A percentile compares a stretch with the other conserved stretches of the same genome.
Conservation (phyloP, 2,888 invertebrate genomes). For the Tinea trinotella region DNA sequence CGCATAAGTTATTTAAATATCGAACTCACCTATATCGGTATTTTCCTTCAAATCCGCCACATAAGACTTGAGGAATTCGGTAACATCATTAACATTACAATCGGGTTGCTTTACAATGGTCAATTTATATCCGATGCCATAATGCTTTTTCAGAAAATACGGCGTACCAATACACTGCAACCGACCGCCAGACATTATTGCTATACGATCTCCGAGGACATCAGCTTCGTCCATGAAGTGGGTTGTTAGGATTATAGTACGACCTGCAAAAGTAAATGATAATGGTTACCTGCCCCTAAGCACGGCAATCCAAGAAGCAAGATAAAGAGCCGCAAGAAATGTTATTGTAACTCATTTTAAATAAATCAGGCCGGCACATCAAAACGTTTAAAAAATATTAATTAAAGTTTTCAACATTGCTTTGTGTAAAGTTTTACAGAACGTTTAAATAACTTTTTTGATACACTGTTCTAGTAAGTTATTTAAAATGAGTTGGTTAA, state of each 20-base stretch:
- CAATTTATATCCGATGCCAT: slow-evolving; percentile 89
- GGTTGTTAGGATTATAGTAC: slow-evolving; percentile 86
- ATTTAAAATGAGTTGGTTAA: too few relatives aligned
- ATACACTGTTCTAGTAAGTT: too few relatives aligned
- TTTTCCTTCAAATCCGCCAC: slow-evolving; percentile 79
- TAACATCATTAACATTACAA: slow-evolving; percentile 51
- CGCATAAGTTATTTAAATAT: too few relatives aligned
- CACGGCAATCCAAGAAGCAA: too few relatives aligned
- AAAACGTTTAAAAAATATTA: too few relatives aligned
- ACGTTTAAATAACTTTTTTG: too few relatives aligned
- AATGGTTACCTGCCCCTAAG: too few relatives aligned
- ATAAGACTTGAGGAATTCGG: slow-evolving; percentile 72
- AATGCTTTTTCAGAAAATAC: slow-evolving; percentile 87
- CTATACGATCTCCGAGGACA: slow-evolving; percentile 87
- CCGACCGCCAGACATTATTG: slow-evolving; percentile 87
- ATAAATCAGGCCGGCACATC: too few relatives aligned
- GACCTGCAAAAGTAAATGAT: slow-evolving; percentile 68
- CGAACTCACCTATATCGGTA: slow-evolving; percentile 75
- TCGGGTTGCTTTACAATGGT: slow-evolving; percentile 63
- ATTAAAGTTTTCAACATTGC: too few relatives aligned
- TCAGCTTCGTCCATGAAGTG: slow-evolving; percentile 96
- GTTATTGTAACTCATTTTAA: too few relatives aligned
- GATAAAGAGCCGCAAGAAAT: too few relatives aligned
- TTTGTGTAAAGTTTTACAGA: too few relatives aligned
- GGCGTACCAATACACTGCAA: slow-evolving; percentile 87